These are phyloP conservation scores for Bradypodion ventrale DNA, from an alignment of 2,797 vertebrate genomes.

Conservation along the genomic window DNA sequence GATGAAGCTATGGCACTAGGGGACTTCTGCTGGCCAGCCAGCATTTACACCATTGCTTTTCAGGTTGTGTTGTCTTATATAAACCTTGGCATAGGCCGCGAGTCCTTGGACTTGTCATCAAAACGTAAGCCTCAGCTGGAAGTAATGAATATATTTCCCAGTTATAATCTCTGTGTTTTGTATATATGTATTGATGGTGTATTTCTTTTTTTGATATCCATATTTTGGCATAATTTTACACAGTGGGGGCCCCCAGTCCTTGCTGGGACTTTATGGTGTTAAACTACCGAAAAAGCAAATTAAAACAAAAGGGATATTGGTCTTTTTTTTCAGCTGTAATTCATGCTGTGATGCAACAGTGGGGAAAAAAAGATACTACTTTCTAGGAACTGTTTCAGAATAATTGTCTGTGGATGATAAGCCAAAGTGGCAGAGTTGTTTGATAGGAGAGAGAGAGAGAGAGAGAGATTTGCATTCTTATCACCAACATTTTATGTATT, in stretches of 20 bases:
- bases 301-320: neutral
- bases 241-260: neutral
- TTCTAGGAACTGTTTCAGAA: neutral
- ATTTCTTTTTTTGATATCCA: neutral
- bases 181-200: neutral
- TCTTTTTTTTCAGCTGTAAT: neutral
- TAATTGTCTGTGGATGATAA: neutral
- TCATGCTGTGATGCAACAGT: neutral
- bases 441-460: too few species aligned
- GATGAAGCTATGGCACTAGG: conserved; percentile 37
- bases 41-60: conserved; percentile 42
- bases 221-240: neutral
- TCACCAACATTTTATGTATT: neutral
- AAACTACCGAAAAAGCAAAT: neutral
- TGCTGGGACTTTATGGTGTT: conserved; percentile 5
- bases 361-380: neutral
- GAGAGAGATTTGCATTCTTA: neutral
- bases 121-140: conserved; percentile 49
- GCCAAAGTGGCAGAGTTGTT: neutral
- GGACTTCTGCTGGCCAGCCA: conserved; percentile 45
- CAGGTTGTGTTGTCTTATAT: conserved; percentile 39
- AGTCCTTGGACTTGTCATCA: conserved; percentile 23
- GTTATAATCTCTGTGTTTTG: neutral
- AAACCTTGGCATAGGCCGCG: conserved; percentile 27
- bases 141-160: conserved; percentile 33